Base-by-base conservation (phyloP, 2,797 vertebrate genomes). In the Todus mexicanus region DNA sequence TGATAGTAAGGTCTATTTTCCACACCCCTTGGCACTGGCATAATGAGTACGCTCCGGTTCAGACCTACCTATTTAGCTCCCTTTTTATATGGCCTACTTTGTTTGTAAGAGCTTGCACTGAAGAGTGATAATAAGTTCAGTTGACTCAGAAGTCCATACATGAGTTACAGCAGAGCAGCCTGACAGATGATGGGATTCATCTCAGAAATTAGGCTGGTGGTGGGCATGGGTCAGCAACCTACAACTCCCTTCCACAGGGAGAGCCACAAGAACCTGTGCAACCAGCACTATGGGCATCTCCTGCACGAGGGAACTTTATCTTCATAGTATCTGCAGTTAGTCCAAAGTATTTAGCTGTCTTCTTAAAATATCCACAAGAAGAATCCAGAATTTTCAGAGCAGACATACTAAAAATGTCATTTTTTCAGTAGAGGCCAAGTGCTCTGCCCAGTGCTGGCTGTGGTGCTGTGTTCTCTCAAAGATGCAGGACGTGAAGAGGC, bases 71-170 rank as follows among this genome's bases (percentile, higher is more conserved):
- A 47, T 54, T 68, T 17, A 89, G 9, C 37, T 76, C 42, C n/a
- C 10, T 65, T 85, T 61, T 47, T 20, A 38, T 23, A 54, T 0
- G 0, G 14, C 7, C 35, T 15, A 1, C 15, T 57, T 73, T n/a
- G 22, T 45, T 73, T 51, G 13, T 29, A 65, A 3, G 14, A 74
- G 57, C n/a, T 86, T 1, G 2, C 25, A 37, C 27, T 7, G 12
- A 53, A 78, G 42, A 60, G 35, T 18, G 74, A 33, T 48, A 71
- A 45, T 5, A 29, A 79, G 22, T 21, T 88, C 35, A 50, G n/a
- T 38, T 3, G 2, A 12, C 43, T 63, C 16, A 16, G 50, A 78
- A 56, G 50, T 43, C 71, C 69, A n/a, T 4, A 17, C 6, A 12
- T 3, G 43, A 60, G 37, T 64, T 63, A 63, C 7, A 66, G 48